Evolutionary conservation across 1,140 invertebrate genomes (phyloP).

Genomic region (Calephelis nemesis): DNA sequence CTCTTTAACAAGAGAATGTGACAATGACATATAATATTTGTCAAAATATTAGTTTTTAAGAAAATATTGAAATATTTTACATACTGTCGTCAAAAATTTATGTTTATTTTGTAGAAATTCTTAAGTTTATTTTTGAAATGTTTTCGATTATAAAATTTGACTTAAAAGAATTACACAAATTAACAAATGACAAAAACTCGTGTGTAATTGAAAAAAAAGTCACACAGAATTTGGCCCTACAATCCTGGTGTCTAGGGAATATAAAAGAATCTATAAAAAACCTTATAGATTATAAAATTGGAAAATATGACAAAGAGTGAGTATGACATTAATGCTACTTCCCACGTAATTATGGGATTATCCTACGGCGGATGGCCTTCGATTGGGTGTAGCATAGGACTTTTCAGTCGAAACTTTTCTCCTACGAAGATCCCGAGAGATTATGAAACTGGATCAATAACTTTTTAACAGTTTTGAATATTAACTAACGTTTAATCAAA

Average conservation of each 20-base stretch:
- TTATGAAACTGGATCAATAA: too few relatives aligned
- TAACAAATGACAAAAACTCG: constrained; percentile 78
- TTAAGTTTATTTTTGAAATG: constrained; percentile 42
- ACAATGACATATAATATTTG: too few relatives aligned
- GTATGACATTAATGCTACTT: constrained; percentile 27
- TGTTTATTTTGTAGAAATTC: constrained; percentile 9
- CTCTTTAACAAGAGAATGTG: too few relatives aligned
- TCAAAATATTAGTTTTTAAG: too few relatives aligned
- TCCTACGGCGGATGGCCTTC: too few relatives aligned
- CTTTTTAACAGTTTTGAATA: too few relatives aligned
- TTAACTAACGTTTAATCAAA: too few relatives aligned
- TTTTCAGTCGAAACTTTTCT: too few relatives aligned
- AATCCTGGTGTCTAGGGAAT: constrained; percentile 82
- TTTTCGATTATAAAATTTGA: constrained; percentile 74
- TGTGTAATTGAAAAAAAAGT: constrained; percentile 79
- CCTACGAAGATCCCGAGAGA: too few relatives aligned
- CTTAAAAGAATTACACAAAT: constrained; percentile 63
- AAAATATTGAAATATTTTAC: not conserved
- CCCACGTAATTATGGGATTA: too few relatives aligned
- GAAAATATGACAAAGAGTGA: constrained; percentile 79
- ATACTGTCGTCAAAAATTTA: constrained; percentile 18
- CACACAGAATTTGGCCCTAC: constrained; percentile 79
- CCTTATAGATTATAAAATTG: constrained; percentile 77
- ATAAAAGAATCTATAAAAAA: constrained; percentile 77
- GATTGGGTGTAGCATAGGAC: too few relatives aligned